Base-by-base conservation (phyloP, 2,888 invertebrate species). In the Macrophya alboannulata region DNA sequence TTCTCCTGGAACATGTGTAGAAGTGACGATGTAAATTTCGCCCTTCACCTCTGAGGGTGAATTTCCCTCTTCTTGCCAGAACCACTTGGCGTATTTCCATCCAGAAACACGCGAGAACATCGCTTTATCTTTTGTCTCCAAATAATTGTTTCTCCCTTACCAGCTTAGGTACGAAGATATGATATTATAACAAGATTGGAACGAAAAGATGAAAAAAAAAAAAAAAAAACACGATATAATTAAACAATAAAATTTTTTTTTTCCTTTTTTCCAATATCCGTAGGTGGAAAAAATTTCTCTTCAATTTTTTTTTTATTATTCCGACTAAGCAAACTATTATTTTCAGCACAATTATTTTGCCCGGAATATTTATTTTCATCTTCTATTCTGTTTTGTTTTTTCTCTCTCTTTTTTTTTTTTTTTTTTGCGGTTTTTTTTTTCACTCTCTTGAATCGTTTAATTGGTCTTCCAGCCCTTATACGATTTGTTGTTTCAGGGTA, bases 71-170 rank as follows among this genome's bases (percentile, higher is more conserved):
- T 37, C 37, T 37, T 68, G 15, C 12, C 37, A 37, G 71, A 40
- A 40, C 48, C 76, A 40, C 76, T 76, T 25, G 91, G 90, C 92
- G 91, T 91, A 91, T 90, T 90, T 91, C 91, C 92, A 91, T 59
- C 87, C 86, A 83, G 85, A 86, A 85, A 86, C 87, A 84, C 74
- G 65, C 85, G 84, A 72, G 87, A 84, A 88, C 76, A 48, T 51
- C 87, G 88, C 87, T 88, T 89, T 90, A 91, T 91, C 91, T 91
- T 91, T 91, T 90, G 89, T 91, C 89, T 89, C 88, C 84, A 86
- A 89, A 90, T 92, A 91, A 92, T 91, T 91, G 91, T 91, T 90
- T 90, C 89, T 88, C 85, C 84, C 8, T 45, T 21, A 45, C 25
- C 10, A 59, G 12, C 21, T 62, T 25, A 10, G 21, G 4, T 12